Conservation (phyloP, 2,113 vertebrate species). For the Phocoena sinus region DNA sequence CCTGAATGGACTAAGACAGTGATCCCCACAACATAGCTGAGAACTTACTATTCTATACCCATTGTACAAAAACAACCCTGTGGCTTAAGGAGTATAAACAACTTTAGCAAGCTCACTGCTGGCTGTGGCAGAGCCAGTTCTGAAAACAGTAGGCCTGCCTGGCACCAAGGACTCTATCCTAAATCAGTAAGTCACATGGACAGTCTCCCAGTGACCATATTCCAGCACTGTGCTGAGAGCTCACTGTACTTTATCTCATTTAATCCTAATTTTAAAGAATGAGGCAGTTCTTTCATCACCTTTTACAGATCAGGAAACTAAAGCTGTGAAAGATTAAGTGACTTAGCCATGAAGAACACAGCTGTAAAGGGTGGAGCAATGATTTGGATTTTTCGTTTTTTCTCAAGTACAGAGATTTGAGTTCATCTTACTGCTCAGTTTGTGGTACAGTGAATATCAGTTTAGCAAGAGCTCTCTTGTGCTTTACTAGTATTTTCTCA, state of each 20-base stretch:
- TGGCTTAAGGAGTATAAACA: not conserved
- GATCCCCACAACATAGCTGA: not conserved
- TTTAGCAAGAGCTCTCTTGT: not conserved
- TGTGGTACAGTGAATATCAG: not conserved
- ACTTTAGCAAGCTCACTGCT: not conserved
- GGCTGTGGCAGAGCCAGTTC: not conserved
- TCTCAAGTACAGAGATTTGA: not conserved
- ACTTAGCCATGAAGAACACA: not conserved
- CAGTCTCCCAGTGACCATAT: no score
- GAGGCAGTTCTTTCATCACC: not conserved
- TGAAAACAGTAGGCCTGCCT: not conserved
- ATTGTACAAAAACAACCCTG: not conserved
- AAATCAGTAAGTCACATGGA: not conserved
- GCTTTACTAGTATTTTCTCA: not conserved
- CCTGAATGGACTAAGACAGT: not conserved
- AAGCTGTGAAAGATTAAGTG: not conserved
- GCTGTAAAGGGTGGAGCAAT: not conserved
- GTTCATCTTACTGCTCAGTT: not conserved
- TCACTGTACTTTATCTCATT: not conserved
- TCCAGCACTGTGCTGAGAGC: not conserved
- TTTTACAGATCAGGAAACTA: not conserved
- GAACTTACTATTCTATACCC: not conserved
- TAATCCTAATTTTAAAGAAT: not conserved
- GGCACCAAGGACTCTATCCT: not conserved
- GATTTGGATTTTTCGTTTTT: not conserved